These are phyloP conservation scores for Trididemnum nubilum DNA, from an alignment of 23 tunicate genomes.

Conservation along the genomic window DNA sequence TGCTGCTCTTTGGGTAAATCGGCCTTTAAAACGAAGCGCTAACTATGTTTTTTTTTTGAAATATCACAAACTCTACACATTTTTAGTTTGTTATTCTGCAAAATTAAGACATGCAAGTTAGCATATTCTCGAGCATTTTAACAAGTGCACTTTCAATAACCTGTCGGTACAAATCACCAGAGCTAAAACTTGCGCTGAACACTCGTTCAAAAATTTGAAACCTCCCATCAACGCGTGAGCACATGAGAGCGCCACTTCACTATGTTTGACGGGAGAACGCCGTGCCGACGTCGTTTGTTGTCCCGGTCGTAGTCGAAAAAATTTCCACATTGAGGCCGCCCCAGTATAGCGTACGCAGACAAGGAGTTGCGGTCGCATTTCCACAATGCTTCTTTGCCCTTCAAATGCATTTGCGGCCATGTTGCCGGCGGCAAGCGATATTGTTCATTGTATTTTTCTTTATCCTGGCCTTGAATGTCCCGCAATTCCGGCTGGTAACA, in stretches of 20 bases:
- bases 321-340: conserved; percentile 79
- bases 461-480: neutral
- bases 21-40: too few relatives aligned
- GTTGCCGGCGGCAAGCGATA: conserved; percentile 34
- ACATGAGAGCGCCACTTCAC: conserved; percentile 91
- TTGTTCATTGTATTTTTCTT: neutral
- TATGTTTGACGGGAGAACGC: conserved; percentile 76
- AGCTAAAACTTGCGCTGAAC: too few relatives aligned
- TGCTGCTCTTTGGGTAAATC: too few relatives aligned
- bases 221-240: too few relatives aligned
- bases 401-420: conserved; percentile 40
- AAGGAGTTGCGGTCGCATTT: conserved; percentile 65
- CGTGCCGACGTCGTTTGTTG: conserved; percentile 70
- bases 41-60: too few relatives aligned
- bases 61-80: too few relatives aligned
- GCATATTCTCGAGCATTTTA: too few relatives aligned
- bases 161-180: too few relatives aligned
- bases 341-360: conserved; percentile 67
- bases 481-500: neutral
- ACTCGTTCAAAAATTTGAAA: too few relatives aligned
- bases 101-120: too few relatives aligned
- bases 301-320: conserved; percentile 60
- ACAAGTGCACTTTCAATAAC: too few relatives aligned
- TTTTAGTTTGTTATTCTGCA: too few relatives aligned
- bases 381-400: conserved; percentile 78